Evolutionary conservation across 23 tunicate genomes (phyloP), one percentile per base, ranked within the genome.

Genomic region (Halocynthia aurantium): DNA sequence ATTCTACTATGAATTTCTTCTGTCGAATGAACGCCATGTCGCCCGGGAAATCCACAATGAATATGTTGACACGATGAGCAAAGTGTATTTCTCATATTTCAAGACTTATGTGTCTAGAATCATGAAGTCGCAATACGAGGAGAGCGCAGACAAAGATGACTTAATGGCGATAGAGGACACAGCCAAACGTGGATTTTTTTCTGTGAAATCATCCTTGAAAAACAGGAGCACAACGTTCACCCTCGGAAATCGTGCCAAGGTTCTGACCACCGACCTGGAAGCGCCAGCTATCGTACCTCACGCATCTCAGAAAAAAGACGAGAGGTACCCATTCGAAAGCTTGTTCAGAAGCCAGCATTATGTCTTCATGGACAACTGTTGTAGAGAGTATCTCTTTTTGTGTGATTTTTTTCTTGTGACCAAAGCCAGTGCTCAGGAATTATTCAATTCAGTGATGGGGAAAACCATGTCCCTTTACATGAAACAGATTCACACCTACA

Each of bases 231-330:
- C 98, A 6, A 90, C 82, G 56, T 92, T 92, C 67, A 82, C 98
- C 7, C 58, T 92, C 22, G 98, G 88, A 9, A 77, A 68, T 10
- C 81, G 98, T 49, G 92, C 81, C 51, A 60, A 63, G 52, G 84
- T 93, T 8, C 51, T 93, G 17, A 67, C 54, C 5, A 78, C 74
- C 17, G 89, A 73, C 7, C 68, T 93, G 50, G 94, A 93, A 83
- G 83, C 93, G 50, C 81, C 98, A 12, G 71, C 87, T 52, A 87
- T 93, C 57, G 98, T 93, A 5, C 98, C 98, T 53, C 98, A 93
- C 77, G 98, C 89, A 8, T 86, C 89, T 10, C 98, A 87, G 51
- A 83, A 84, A 54, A 84, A 66, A 57, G 93, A 93, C 56, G 60
- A 79, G 8, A 86, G 81, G 84, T 84, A 64, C 69, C 75, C 90